Base-by-base conservation (phyloP, 2,888 invertebrate species). In the Pollenia griseotomentosa region DNA sequence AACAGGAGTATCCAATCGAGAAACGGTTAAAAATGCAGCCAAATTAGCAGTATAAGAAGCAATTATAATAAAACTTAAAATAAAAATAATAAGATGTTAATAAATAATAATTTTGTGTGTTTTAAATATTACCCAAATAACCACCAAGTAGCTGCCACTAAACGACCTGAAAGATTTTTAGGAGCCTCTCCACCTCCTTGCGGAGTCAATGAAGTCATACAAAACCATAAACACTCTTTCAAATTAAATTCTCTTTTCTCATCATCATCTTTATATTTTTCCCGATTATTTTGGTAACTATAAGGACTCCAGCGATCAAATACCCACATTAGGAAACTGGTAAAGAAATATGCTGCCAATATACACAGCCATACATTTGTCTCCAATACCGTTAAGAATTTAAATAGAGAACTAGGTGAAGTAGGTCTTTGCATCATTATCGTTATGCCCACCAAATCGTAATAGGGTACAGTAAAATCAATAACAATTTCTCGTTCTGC, bases 111-210 rank as follows among this genome's bases (percentile, higher is more conserved):
- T 44, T 40, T 46, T 19, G 7, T 46, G 53, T n/a, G 2, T 2
- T 73, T 0, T 51, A 14, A 12, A 14, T 77, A 88, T 89, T 92
- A 95, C 95, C 99, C 99, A 94, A 99, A 99, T 40, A 99, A 94
- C 99, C 99, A 99, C 99, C 99, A 99, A 0, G 99, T 99, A 2
- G 99, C 99, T 0, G 99, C 99, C 0, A 99, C 96, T 12, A 99
- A 94, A 71, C 99, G 95, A 0, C 99, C 99, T 0, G 99, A 99
- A 0, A 99, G 94, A 93, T 99, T 99, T 93, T 98, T 98, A 0
- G 99, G 99, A 0, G 98, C 98, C 93, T 99, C 98, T 0, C 98
- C 98, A 0, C 98, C 98, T 0, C 98, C 98, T 93, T 97, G 96
- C 0, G 99, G 99, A 0, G 99, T 99, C 19, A 99, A 94, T 51